phyloP scores from a whole-genome alignment of 2,113 vertebrate genomes.

The Xiphias gladius region DNA sequence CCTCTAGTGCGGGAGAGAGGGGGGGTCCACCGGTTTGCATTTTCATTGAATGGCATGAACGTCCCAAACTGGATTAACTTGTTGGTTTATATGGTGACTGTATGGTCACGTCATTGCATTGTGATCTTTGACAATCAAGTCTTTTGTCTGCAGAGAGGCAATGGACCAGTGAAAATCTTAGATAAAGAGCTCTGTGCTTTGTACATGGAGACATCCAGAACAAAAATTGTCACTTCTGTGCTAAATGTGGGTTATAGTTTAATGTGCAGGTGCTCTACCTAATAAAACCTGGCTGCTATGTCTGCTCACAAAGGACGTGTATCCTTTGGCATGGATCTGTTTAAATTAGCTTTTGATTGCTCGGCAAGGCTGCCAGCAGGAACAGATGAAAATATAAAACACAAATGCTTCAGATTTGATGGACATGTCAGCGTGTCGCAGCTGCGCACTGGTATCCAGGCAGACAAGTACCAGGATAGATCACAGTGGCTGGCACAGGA shows the following conservation, averaged over 20 bases:
- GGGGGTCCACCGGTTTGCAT: slow-evolving; percentile 28
- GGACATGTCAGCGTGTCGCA: slow-evolving; percentile 58
- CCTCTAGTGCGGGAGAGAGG: slow-evolving; percentile 21
- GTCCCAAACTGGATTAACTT: slow-evolving; percentile 78
- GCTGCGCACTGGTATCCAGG: slow-evolving; percentile 65
- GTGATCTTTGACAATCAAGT: slow-evolving; percentile 58
- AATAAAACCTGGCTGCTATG: slow-evolving; percentile 31
- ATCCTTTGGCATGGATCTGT: slow-evolving; percentile 26
- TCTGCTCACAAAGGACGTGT: neutral
- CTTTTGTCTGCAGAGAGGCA: slow-evolving; percentile 55
- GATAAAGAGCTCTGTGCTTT: slow-evolving; percentile 38
- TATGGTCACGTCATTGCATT: slow-evolving; percentile 53
- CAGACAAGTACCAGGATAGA: slow-evolving; percentile 66
- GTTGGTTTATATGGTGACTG: slow-evolving; percentile 56
- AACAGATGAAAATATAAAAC: slow-evolving; percentile 51
- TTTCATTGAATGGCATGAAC: slow-evolving; percentile 62
- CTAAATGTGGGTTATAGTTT: slow-evolving; percentile 26
- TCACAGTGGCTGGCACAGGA: neutral
- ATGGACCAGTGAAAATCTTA: slow-evolving; percentile 49
- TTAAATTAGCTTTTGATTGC: slow-evolving; percentile 52
- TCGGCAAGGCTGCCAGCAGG: slow-evolving; percentile 17
- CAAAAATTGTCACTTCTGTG: slow-evolving; percentile 14
- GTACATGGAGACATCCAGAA: slow-evolving; percentile 27
- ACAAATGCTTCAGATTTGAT: slow-evolving; percentile 62
- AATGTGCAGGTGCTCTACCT: slow-evolving; percentile 2